Percentiles rank a stretch among this genome's conserved stretches.
Conservation (phyloP, 2,113 vertebrate genomes). For the Notechis scutatus region DNA sequence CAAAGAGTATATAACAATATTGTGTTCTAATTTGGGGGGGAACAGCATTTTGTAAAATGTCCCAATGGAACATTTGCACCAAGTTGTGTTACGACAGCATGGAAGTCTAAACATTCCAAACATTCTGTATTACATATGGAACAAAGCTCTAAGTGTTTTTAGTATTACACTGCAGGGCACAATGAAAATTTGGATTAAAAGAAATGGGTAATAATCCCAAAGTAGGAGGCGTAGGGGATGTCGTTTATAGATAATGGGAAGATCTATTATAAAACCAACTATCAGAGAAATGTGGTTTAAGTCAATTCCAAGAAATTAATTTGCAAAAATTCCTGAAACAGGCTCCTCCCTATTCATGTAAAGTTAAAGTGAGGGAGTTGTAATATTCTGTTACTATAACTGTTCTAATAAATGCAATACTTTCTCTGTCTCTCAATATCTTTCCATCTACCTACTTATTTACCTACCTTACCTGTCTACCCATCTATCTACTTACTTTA, state of each 20-base stretch:
- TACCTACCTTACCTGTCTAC: not conserved
- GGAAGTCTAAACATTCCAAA: not conserved
- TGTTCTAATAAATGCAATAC: not conserved
- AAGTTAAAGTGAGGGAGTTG: not conserved
- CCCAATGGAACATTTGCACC: not conserved
- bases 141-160: not conserved
- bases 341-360: not conserved
- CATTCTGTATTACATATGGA: not conserved
- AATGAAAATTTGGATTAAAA: not conserved
- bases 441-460: not conserved
- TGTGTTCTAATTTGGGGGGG: not conserved
- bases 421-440: not conserved
- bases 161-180: not conserved
- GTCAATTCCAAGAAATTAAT: not conserved
- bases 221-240: not conserved
- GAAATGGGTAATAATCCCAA: not conserved
- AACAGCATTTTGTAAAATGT: not conserved
- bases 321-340: not conserved
- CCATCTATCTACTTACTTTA: not conserved
- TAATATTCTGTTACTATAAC: not conserved
- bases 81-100: not conserved
- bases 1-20: not conserved
- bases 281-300: not conserved
- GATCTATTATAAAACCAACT: not conserved
- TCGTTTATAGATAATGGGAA: not conserved